A percentile compares a stretch with the other conserved stretches of the same genome.
Conservation (phyloP, 2,113 vertebrate genomes). For the Clinocottus analis region DNA sequence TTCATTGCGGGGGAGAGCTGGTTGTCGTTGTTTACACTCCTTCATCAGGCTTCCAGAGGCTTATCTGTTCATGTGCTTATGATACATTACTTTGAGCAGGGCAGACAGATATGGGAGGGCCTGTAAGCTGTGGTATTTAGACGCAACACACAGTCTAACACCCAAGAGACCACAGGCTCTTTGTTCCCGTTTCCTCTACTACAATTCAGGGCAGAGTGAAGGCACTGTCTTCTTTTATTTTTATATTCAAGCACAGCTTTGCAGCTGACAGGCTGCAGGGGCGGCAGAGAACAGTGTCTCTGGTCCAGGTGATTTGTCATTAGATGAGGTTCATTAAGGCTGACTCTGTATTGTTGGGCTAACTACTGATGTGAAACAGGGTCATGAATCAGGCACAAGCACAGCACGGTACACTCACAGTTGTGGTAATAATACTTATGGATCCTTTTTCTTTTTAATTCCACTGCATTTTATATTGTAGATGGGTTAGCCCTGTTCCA, state of each 20-base stretch:
- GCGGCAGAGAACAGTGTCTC: slow-evolving; percentile 54
- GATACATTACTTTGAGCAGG: slow-evolving; percentile 53
- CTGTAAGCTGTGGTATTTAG: slow-evolving; percentile 65
- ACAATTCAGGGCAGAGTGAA: slow-evolving; percentile 58
- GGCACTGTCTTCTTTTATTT: slow-evolving; percentile 31
- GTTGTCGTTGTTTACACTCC: slow-evolving; percentile 11
- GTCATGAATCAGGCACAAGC: slow-evolving; percentile 63
- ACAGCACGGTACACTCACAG: slow-evolving; percentile 31
- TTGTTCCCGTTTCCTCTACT: slow-evolving; percentile 62
- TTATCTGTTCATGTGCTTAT: slow-evolving; percentile 56
- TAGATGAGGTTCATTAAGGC: slow-evolving; percentile 69
- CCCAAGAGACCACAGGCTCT: slow-evolving; percentile 61
- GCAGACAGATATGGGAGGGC: slow-evolving; percentile 48
- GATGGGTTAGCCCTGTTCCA: slow-evolving; percentile 21
- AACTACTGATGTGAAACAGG: slow-evolving; percentile 67
- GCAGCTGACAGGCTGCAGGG: slow-evolving; percentile 60
- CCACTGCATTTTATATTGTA: slow-evolving; percentile 9
- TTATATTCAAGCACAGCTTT: slow-evolving; percentile 59
- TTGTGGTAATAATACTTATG: slow-evolving; percentile 45
- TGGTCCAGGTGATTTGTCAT: slow-evolving; percentile 75
- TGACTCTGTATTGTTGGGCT: slow-evolving; percentile 57
- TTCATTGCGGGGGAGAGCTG: slow-evolving; percentile 22
- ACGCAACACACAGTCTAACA: slow-evolving; percentile 49
- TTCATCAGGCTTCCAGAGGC: slow-evolving; percentile 33
- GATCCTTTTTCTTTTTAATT: slow-evolving; percentile 43